Evolutionary conservation across 2,888 invertebrate genomes (phyloP), one percentile per base, ranked within the genome.

Genomic region (Hemistola chrysoprasaria): DNA sequence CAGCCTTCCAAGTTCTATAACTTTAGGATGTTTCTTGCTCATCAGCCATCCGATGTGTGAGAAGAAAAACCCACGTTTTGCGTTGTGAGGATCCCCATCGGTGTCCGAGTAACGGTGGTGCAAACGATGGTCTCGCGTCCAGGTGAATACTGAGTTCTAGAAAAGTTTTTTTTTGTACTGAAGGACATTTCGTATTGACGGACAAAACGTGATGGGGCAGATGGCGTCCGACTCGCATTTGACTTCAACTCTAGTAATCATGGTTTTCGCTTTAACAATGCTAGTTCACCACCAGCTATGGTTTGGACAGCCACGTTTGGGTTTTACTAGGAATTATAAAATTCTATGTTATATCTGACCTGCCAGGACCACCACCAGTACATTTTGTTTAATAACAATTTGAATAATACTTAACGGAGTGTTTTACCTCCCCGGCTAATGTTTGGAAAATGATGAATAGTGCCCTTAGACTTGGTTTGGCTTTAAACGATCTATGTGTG

Each of bases 1-100:
- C 11, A 83, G 88, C 40, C 56, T 92, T 11, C 92, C 95, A 53
- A 93, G 92, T 42, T 90, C 85, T 16, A 90, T 91, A 22, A 95
- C 94, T 47, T 92, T 90, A 0, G 95, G 95, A 66, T 97, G 96
- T 70, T 96, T 96, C 52, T 90, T 91, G 45, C 85, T 82, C 91
- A 96, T 90, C 9, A 97, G 80, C 97, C 97, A 97, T 3, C 97
- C 97, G 34, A 97, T 91, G 71, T 97, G 97, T 1, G 94, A 91
- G 79, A 96, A 97, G 87, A 96, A 97, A 84, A 97, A 96, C 0
- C 97, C 97, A 27, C 95, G 85, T 28, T 90, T 91, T 0, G 94
- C 90, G 67, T 95, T 95, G 76, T 95, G 95, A 0, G 95, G 96
- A 70, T 96, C 95, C 0, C 91, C 95, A 56, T 94, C 92, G 0